Evolutionary conservation across 23 tunicate species (phyloP).

Genomic region (Clavelina lepadiformis): DNA sequence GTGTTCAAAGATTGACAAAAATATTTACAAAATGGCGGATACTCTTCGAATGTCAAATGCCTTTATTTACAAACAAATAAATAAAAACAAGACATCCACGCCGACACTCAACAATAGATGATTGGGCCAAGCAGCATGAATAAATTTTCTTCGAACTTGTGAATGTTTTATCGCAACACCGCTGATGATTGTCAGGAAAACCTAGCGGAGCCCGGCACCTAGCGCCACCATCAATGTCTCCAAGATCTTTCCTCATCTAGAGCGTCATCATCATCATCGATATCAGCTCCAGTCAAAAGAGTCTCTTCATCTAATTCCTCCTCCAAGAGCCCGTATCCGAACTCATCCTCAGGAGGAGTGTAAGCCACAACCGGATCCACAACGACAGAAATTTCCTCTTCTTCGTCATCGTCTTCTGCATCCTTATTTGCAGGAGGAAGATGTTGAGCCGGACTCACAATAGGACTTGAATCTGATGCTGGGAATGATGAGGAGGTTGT

Average conservation of each 20-base stretch:
- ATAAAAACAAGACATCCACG: no score
- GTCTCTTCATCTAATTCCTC: slow-evolving; percentile 89
- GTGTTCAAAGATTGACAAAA: no score
- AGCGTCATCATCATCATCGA: slow-evolving; percentile 57
- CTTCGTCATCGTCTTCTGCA: slow-evolving; percentile 68
- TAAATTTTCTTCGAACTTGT: no score
- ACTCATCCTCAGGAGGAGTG: slow-evolving; percentile 43
- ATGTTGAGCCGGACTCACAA: background rate
- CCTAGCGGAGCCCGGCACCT: background rate
- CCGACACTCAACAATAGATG: no score
- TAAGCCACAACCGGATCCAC: slow-evolving; percentile 50
- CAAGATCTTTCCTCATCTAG: slow-evolving; percentile 54
- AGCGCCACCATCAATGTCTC: slow-evolving; percentile 39
- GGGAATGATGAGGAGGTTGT: slow-evolving; percentile 20
- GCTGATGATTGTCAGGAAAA: no score
- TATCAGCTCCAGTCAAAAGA: slow-evolving; percentile 68
- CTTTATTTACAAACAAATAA: no score
- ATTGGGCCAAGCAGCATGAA: no score
- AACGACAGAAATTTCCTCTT: slow-evolving; percentile 37
- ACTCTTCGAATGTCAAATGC: no score
- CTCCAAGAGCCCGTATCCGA: slow-evolving; percentile 46
- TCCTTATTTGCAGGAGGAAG: no score
- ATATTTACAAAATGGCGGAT: no score
- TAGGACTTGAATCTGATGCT: slow-evolving; percentile 7
- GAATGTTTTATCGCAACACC: no score